Conservation (phyloP, 2,888 invertebrate genomes). For the Microplitis manilae region DNA sequence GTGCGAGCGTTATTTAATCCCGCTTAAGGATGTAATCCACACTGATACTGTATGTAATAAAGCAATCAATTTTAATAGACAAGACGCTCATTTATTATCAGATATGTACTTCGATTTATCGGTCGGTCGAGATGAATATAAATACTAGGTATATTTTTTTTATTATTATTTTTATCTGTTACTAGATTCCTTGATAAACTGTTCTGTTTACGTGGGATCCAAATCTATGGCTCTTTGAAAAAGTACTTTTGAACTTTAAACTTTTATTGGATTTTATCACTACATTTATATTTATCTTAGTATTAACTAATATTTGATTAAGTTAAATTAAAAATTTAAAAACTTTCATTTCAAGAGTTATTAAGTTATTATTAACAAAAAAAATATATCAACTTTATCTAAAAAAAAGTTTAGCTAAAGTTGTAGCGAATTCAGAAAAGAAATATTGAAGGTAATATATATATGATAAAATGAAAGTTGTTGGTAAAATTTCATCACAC, state of each 20-base stretch:
- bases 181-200: conserved; percentile 22
- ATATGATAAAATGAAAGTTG: not conserved
- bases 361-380: not conserved
- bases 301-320: not conserved
- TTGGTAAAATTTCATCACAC: not conserved
- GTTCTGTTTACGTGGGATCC: conserved; percentile 22
- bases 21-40: conserved; percentile 14
- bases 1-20: conserved; percentile 28
- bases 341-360: not conserved
- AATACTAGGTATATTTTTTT: not conserved
- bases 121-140: not conserved
- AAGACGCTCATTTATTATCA: conserved; percentile 9
- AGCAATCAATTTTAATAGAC: conserved; percentile 27
- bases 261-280: conserved; percentile 17
- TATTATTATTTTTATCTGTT: conserved; percentile 7
- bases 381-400: not conserved
- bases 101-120: not conserved
- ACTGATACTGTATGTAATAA: not conserved
- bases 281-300: not conserved
- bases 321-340: not conserved
- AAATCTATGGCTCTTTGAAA: conserved; percentile 3
- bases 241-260: conserved; percentile 18
- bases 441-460: not conserved
- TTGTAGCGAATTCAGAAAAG: not conserved
- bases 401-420: not conserved